phyloP scores from a whole-genome alignment of 2,797 vertebrate genomes.

The Semotilus atromaculatus region DNA sequence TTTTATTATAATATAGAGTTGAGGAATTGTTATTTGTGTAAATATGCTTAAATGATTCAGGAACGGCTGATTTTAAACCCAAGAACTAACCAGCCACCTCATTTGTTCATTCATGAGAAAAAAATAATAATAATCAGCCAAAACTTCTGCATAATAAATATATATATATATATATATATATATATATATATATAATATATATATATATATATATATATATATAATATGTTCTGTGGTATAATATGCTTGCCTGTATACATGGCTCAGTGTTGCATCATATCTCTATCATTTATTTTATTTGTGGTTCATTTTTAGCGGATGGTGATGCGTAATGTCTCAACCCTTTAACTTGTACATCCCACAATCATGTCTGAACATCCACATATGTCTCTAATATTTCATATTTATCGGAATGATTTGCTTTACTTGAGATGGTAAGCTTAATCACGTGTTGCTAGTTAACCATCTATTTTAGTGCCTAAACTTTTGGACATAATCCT shows the following conservation, averaged over 20 bases:
- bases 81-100: constrained; percentile 67
- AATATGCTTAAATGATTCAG: constrained; percentile 86
- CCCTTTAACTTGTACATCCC: constrained; percentile 56
- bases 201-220: constrained; percentile 33
- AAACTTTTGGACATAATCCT: constrained; percentile 64
- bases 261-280: constrained; percentile 69
- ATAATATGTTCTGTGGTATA: constrained; percentile 67
- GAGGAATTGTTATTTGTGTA: constrained; percentile 89
- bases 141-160: constrained; percentile 69
- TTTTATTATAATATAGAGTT: constrained; percentile 80
- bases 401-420: constrained; percentile 57
- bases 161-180: constrained; percentile 13
- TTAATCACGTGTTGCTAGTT: constrained; percentile 58
- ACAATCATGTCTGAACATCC: constrained; percentile 50
- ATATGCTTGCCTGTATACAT: constrained; percentile 73
- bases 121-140: constrained; percentile 61
- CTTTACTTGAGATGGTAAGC: constrained; percentile 50
- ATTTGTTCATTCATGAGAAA: constrained; percentile 62
- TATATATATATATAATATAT: constrained; percentile 45
- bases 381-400: constrained; percentile 56
- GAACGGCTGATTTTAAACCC: constrained; percentile 74
- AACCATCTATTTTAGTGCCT: constrained; percentile 68
- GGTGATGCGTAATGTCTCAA: constrained; percentile 57
- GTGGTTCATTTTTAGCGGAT: constrained; percentile 62
- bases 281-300: constrained; percentile 65